These are phyloP conservation scores for Temnothorax rugatulus DNA, from an alignment of 2,888 invertebrate genomes.

Conservation along the genomic window DNA sequence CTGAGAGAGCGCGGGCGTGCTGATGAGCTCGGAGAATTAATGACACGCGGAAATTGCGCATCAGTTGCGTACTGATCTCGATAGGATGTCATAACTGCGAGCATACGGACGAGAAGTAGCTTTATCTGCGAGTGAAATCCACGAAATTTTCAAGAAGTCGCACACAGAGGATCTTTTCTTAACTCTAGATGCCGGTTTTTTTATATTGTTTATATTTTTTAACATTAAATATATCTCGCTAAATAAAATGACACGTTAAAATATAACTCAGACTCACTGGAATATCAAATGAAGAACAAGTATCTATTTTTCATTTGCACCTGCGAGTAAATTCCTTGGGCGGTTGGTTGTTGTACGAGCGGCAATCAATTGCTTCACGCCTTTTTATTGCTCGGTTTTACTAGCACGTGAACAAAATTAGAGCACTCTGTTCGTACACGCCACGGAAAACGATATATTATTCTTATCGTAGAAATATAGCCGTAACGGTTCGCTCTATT, in stretches of 20 bases:
- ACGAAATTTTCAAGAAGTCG: background rate
- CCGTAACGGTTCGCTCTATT: constrained; percentile 42
- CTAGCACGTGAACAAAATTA: constrained; percentile 5
- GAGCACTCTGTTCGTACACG: background rate
- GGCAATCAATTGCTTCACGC: background rate
- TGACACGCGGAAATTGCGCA: constrained; percentile 15
- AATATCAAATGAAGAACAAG: background rate
- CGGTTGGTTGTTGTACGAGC: background rate
- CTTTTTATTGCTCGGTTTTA: constrained; percentile 2
- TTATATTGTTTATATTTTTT: background rate
- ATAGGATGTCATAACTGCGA: background rate
- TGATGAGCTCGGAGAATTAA: constrained; percentile 28
- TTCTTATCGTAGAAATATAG: constrained; percentile 25
- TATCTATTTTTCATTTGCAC: background rate
- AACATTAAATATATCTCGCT: background rate
- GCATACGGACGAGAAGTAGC: background rate
- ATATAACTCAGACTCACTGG: background rate
- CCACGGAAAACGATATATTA: constrained; percentile 29
- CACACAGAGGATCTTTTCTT: background rate
- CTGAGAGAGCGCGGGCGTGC: constrained; percentile 19
- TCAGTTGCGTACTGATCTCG: constrained; percentile 19
- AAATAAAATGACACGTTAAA: background rate
- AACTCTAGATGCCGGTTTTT: no score
- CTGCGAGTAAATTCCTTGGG: background rate
- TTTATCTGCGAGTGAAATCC: background rate